phyloP scores from a whole-genome alignment of 2,113 vertebrate genomes.

The Malurus elegans region DNA sequence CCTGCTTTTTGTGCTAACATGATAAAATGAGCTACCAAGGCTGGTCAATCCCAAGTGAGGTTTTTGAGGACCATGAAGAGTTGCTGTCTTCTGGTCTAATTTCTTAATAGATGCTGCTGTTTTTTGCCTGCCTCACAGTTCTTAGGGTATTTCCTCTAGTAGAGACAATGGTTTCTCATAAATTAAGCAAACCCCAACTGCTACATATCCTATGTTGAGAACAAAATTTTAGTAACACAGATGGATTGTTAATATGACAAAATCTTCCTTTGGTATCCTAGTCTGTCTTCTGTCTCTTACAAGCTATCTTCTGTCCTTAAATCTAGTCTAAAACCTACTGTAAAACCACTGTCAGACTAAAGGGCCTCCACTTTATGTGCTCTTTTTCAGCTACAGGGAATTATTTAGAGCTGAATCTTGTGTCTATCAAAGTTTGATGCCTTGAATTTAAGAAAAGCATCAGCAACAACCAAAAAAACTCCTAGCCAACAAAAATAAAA shows the following conservation, averaged over 20 bases:
- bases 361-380: rapidly evolving
- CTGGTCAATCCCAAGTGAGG: not conserved
- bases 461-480: not conserved
- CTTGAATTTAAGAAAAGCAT: not conserved
- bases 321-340: not conserved
- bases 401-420: not conserved
- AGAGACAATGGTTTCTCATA: not conserved
- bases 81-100: not conserved
- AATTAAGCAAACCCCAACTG: not conserved
- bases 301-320: not conserved
- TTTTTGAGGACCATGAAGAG: not conserved
- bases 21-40: not conserved
- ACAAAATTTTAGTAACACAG: not conserved
- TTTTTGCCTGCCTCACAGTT: not conserved
- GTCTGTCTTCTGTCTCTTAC: not conserved
- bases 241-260: not conserved
- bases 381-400: not conserved
- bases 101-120: not conserved
- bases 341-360: not conserved
- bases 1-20: not conserved
- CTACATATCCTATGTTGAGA: rapidly evolving
- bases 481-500: not conserved
- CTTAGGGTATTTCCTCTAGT: not conserved
- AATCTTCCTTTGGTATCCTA: not conserved
- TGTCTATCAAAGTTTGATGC: not conserved